These are phyloP conservation scores for Progne subis DNA, from an alignment of 2,113 vertebrate genomes.

Conservation along the genomic window DNA sequence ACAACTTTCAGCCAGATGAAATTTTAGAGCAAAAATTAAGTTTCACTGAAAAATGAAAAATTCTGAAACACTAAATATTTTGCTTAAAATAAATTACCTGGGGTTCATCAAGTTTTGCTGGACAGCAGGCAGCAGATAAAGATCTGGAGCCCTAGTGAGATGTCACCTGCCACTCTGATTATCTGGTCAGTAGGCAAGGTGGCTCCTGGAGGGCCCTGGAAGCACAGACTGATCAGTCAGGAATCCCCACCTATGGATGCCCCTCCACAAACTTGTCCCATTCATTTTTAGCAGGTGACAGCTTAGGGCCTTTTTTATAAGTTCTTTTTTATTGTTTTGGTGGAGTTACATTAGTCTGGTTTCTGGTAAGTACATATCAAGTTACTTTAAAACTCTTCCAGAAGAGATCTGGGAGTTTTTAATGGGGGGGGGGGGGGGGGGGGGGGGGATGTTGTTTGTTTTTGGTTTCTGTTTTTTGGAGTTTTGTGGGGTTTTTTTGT, in stretches of 20 bases:
- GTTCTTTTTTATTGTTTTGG: background rate
- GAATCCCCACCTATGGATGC: background rate
- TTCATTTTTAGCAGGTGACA: background rate
- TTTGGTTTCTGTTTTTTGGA: too few species aligned
- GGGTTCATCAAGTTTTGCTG: background rate
- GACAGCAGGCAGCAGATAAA: background rate
- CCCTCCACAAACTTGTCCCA: background rate
- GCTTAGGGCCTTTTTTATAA: background rate
- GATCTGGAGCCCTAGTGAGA: background rate
- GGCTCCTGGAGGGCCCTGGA: background rate
- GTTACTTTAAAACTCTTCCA: background rate
- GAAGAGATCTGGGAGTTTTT: background rate
- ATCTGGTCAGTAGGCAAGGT: background rate
- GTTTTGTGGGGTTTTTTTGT: too few species aligned
- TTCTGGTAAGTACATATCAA: background rate
- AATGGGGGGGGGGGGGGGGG: too few species aligned
- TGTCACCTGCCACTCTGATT: constrained; percentile 9
- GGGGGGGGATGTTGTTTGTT: too few species aligned
- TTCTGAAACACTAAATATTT: background rate
- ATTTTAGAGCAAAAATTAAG: background rate
- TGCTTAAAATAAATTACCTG: background rate
- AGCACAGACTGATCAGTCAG: background rate
- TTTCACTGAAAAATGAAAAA: background rate
- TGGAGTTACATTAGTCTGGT: background rate
- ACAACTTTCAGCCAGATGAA: background rate